Evolutionary conservation across 2,797 vertebrate species (phyloP).

Genomic region (Philypnodon macrostomus): DNA sequence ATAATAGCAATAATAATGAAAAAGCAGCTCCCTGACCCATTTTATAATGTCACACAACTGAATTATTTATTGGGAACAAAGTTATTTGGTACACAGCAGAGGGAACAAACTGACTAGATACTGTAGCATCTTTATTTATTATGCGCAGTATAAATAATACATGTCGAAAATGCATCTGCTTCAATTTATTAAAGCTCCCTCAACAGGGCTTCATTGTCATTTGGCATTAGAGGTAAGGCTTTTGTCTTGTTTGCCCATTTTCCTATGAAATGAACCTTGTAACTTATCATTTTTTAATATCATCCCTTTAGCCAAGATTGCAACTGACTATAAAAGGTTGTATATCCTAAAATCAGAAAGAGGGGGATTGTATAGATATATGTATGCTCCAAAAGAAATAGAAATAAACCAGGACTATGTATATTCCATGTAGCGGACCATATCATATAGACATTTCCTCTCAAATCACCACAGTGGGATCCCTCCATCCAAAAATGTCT

Average conservation of each 20-base stretch:
- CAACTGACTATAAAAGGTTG: constrained; percentile 50
- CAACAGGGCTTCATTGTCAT: constrained; percentile 65
- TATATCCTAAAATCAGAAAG: constrained; percentile 52
- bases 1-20: constrained; percentile 74
- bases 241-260: constrained; percentile 63
- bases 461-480: constrained; percentile 40
- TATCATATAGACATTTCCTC: constrained; percentile 30
- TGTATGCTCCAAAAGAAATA: constrained; percentile 52
- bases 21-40: constrained; percentile 74
- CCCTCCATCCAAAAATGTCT: constrained; percentile 26
- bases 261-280: constrained; percentile 45
- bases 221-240: constrained; percentile 62
- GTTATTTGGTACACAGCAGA: constrained; percentile 79
- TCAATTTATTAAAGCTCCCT: constrained; percentile 73
- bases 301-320: constrained; percentile 57
- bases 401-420: constrained; percentile 43
- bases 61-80: constrained; percentile 80
- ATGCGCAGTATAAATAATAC: constrained; percentile 77
- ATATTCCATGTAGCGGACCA: constrained; percentile 34
- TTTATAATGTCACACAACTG: constrained; percentile 75
- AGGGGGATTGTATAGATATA: constrained; percentile 54
- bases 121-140: constrained; percentile 75
- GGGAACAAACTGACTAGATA: constrained; percentile 72
- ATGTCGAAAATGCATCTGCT: constrained; percentile 74
- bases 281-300: constrained; percentile 60